Base-by-base conservation (phyloP, 2,113 vertebrate genomes). In the Thermophis baileyi region DNA sequence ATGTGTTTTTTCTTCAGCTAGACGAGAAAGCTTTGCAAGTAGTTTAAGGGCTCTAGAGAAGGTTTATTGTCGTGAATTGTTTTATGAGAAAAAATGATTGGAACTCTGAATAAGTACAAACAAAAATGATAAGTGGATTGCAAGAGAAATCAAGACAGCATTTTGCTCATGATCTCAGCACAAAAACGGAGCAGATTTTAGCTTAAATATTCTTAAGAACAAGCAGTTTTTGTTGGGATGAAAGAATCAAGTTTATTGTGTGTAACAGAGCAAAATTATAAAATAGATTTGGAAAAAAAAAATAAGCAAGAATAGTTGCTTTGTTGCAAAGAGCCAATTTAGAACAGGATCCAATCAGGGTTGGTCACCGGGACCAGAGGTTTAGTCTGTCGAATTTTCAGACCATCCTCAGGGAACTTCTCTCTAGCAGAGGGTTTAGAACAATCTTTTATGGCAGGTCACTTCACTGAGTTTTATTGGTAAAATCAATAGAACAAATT, bases 1-100 rank as follows among this genome's bases (percentile, higher is more conserved):
- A 95, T 94, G 55, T 94, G 86, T 95, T 97, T 95, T 69, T 93
- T 96, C 25, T 95, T 94, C 91, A 74, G 27, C 53, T 94, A 93
- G 88, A 96, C 89, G 89, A 94, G 85, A 30, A 44, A 94, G 74
- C 54, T 95, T 94, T 93, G 50, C 92, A 94, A 96, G 35, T 92
- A 85, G 95, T 93, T 95, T 92, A 92, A n/a, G 87, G 92, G 46
- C 94, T 94, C 93, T 53, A 87, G 85, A 87, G 53, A 89, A 93
- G n/a, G 87, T 93, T 92, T 93, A 35, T 94, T 47, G 44, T 63
- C 49, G 63, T 49, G 85, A 55, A 85, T 1, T 87, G 57, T 92
- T 91, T 91, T 69, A 54, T 55, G 3, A 1, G 55, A 92, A 87
- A 27, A 94, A n/a, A 55, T 90, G 90, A 27, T 87, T 25, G 89